These are phyloP conservation scores for Ceyx cyanopectus DNA, from an alignment of 2,113 vertebrate genomes.

Conservation along the genomic window DNA sequence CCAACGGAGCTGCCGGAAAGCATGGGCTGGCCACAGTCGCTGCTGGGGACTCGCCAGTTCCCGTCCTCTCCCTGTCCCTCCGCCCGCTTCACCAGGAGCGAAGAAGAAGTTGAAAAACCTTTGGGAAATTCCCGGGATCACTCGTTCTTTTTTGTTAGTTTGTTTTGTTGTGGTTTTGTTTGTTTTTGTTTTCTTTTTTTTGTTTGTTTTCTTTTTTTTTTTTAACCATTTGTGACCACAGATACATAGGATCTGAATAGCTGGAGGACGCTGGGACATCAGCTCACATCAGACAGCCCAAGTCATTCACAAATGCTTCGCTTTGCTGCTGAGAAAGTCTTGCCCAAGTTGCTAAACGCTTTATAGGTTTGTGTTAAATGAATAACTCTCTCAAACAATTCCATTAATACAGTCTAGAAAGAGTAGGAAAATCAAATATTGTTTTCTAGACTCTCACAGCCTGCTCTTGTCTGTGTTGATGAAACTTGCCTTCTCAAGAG, in stretches of 20 bases:
- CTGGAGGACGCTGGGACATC: not conserved
- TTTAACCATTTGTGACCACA: not conserved
- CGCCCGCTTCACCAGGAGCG: accelerated
- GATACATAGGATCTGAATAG: not conserved
- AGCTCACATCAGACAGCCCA: not conserved
- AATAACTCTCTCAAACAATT: not conserved
- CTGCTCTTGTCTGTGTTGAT: not conserved
- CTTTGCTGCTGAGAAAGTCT: not conserved
- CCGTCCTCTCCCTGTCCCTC: too few relatives aligned
- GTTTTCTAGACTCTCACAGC: not conserved
- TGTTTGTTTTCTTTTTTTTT: not conserved
- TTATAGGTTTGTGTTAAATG: not conserved
- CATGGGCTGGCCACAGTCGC: accelerated
- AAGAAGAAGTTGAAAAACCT: not conserved
- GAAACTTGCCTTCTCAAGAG: not conserved
- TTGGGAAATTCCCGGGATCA: not conserved
- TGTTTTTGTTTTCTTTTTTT: too few relatives aligned
- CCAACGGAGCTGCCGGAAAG: not conserved
- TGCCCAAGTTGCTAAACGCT: not conserved
- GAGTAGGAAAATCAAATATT: not conserved
- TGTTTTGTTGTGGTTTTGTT: too few relatives aligned
- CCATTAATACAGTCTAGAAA: not conserved
- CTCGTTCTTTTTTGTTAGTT: not conserved
- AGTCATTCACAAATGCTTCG: not conserved
- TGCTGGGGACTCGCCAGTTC: not conserved